Conservation (phyloP, 2,888 invertebrate genomes). For the Neoascia interrupta region DNA sequence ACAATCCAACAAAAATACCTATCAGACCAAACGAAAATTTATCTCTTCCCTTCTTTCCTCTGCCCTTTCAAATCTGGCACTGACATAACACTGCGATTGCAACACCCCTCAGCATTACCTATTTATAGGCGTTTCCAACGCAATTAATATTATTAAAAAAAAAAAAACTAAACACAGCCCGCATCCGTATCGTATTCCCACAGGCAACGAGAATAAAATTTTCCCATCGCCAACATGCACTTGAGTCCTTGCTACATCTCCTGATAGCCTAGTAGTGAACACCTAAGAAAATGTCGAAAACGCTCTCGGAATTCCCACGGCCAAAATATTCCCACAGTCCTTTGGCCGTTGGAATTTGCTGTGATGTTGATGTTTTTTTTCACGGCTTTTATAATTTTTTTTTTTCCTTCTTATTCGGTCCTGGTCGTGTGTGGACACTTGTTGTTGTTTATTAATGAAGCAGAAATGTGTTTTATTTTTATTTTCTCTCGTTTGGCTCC, state of each 20-base stretch:
- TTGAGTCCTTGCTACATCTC: constrained; percentile 59
- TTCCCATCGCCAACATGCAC: neutral
- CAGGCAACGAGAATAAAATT: constrained; percentile 41
- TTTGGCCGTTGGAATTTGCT: constrained; percentile 46
- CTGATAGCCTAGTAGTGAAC: constrained; percentile 78
- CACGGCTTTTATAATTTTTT: constrained; percentile 55
- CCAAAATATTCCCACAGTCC: constrained; percentile 79
- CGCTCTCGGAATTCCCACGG: constrained; percentile 80
- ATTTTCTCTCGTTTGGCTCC: neutral
- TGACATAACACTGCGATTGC: constrained; percentile 16
- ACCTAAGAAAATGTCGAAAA: constrained; percentile 79
- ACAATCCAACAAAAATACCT: neutral
- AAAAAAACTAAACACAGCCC: neutral
- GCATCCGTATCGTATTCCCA: constrained; percentile 48
- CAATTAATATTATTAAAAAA: neutral
- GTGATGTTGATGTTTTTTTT: constrained; percentile 50
- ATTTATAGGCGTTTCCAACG: constrained; percentile 62
- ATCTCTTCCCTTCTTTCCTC: neutral
- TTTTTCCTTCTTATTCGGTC: constrained; percentile 63
- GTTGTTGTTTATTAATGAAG: constrained; percentile 4
- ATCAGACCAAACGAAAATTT: neutral
- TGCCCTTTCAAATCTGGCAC: neutral
- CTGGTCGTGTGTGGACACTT: neutral
- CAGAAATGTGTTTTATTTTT: constrained; percentile 3
- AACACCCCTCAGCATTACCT: constrained; percentile 44